Evolutionary conservation across 1,140 invertebrate genomes (phyloP).

Genomic region (Penaeus vannamei): DNA sequence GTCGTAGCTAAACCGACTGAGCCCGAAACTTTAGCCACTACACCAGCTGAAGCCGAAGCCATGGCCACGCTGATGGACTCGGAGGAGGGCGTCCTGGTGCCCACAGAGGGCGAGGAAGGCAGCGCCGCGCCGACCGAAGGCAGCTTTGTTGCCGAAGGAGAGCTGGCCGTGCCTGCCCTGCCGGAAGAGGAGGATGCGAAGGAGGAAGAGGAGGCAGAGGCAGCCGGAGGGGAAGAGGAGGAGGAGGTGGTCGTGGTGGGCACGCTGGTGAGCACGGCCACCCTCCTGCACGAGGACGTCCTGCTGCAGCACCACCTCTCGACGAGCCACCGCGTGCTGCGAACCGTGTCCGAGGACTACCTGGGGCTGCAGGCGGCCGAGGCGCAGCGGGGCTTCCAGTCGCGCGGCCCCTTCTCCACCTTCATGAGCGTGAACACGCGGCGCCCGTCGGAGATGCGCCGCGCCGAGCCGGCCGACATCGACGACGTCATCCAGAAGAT

Average conservation of each 20-base stretch:
- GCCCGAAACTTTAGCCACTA: background rate
- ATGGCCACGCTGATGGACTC: background rate
- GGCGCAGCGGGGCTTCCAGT: constrained; percentile 43
- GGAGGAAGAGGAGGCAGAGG: background rate
- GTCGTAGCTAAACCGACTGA: background rate
- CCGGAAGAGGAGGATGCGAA: background rate
- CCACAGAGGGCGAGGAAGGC: background rate
- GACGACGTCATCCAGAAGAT: constrained; percentile 93
- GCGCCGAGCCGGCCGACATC: constrained; percentile 76
- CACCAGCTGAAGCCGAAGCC: background rate
- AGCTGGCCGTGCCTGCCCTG: no score
- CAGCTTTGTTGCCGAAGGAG: background rate
- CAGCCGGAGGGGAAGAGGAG: background rate
- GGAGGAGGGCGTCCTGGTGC: background rate
- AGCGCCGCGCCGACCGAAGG: background rate
- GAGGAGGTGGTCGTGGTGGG: constrained; percentile 35
- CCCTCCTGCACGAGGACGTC: constrained; percentile 17
- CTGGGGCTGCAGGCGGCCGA: constrained; percentile 11
- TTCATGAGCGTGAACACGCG: constrained; percentile 27
- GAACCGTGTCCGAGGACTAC: constrained; percentile 31
- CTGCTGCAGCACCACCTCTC: background rate
- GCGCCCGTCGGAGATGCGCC: background rate
- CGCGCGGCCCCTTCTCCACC: constrained; percentile 6
- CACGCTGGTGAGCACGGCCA: constrained; percentile 38
- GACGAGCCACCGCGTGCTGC: constrained; percentile 30